Evolutionary conservation across 1,140 invertebrate species (phyloP).

Genomic region (Leptonema lineaticorne): DNA sequence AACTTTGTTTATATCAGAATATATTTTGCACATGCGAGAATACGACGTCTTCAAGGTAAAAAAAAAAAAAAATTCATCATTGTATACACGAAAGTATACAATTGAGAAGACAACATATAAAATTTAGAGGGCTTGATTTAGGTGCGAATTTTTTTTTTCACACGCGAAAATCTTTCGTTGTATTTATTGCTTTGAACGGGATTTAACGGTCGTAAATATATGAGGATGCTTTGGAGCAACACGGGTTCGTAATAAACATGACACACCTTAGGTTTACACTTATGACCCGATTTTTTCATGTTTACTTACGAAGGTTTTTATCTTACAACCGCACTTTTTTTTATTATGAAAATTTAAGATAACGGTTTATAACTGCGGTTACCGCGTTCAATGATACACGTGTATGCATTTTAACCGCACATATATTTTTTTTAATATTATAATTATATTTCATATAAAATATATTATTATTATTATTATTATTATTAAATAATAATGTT

Average conservation of each 20-base stretch:
- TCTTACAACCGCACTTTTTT: not conserved
- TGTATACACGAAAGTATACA: too few species aligned
- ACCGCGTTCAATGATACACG: too few species aligned
- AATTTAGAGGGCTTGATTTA: not conserved
- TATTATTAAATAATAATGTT: too few species aligned
- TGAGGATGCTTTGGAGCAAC: slow-evolving; percentile 17
- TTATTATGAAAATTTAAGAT: not conserved
- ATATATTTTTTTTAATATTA: too few species aligned
- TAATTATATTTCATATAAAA: too few species aligned
- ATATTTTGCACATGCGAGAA: too few species aligned
- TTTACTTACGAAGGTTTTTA: not conserved
- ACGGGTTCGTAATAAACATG: slow-evolving; percentile 5
- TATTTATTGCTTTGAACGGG: slow-evolving; percentile 21
- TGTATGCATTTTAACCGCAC: too few species aligned
- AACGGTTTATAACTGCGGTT: not conserved
- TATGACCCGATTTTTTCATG: not conserved
- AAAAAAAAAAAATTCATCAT: too few species aligned
- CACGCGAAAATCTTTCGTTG: slow-evolving; percentile 10
- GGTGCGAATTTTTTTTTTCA: slow-evolving; percentile 10
- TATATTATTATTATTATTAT: too few species aligned
- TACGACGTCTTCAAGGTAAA: too few species aligned
- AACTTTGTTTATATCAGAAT: too few species aligned
- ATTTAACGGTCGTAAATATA: slow-evolving; percentile 22
- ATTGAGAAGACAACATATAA: not conserved
- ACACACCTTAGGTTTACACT: slow-evolving; percentile 12